These are phyloP conservation scores for Stomatorhinus walkeri DNA, from an alignment of 2,797 vertebrate species.

Conservation along the genomic window DNA sequence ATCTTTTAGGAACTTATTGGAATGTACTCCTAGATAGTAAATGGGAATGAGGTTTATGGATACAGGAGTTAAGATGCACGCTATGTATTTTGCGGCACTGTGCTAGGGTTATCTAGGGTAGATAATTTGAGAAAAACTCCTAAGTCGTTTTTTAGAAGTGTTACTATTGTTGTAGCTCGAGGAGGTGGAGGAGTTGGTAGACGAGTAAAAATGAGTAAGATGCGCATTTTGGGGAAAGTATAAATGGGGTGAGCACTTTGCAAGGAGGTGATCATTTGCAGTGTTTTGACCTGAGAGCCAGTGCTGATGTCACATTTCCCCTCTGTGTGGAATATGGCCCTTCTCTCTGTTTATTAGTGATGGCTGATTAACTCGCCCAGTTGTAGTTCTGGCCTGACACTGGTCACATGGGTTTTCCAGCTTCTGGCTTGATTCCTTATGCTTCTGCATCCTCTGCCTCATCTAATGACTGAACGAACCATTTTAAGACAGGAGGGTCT, in stretches of 20 bases:
- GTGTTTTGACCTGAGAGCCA: background rate
- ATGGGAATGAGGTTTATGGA: background rate
- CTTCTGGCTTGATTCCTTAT: background rate
- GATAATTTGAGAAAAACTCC: background rate
- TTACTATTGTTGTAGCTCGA: background rate
- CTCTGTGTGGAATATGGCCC: background rate
- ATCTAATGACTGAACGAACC: background rate
- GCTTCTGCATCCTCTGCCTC: background rate
- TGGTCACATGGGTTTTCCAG: background rate
- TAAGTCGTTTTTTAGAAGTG: background rate
- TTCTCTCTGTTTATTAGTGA: background rate
- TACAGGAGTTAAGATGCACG: background rate
- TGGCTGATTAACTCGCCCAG: background rate
- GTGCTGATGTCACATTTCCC: background rate
- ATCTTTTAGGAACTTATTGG: background rate
- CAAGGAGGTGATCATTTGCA: background rate
- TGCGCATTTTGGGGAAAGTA: background rate
- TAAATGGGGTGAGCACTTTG: background rate
- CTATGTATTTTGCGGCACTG: background rate
- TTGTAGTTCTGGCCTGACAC: background rate
- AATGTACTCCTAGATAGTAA: background rate
- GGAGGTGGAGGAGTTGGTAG: background rate
- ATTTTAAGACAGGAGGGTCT: constrained; percentile 24
- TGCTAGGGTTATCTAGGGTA: background rate
- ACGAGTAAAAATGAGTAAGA: background rate